Base-by-base conservation (phyloP, 2,113 vertebrate species). In the Psephotus haematonotus region DNA sequence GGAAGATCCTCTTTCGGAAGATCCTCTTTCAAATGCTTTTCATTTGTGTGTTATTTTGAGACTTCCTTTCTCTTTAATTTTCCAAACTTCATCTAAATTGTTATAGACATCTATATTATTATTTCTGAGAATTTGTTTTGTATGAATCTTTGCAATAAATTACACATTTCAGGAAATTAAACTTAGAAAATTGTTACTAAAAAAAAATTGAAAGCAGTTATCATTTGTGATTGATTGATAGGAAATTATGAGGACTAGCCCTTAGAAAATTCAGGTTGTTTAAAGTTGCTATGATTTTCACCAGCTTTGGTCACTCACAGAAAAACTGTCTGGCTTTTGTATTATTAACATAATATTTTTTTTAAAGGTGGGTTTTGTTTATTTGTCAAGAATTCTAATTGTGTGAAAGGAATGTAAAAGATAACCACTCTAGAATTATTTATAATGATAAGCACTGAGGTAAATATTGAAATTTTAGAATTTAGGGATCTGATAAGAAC, bases 301-400 rank as follows among this genome's bases (percentile, higher is more conserved):
- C 53, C 41, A 55, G 15, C 46, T 91, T 79, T 50, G 10, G 7
- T 77, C 33, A 23, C 35, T 93, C 4, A 22, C 7, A 63, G 29
- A 82, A 80, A 69, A 79, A 52, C 8, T 35, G 2, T 53, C 39
- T 52, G 39, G 33, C 18, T 74, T 69, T 52, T 65, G 3, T 75
- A 6, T 39, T 29, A 24, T 44, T 79, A 57, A 31, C 0, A 0
- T 47, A 4, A 69, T 35, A 0, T 6, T 92, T 77, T 69, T 68
- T 62, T 6, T 9, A 72, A 82, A 76, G 2, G 4, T 86, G 4
- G 3, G 4, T n/a, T 80, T 80, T 92, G 9, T 80, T 88, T 76
- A 39, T 85, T 90, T 85, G 35, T 76, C 23, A 77, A 44, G 10
- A 49, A 52, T 65, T 76, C 57, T 52, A 69, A 33, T 76, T 50